These are phyloP conservation scores for Dunckerocampus dactyliophorus DNA, from an alignment of 2,113 vertebrate genomes.

Conservation along the genomic window DNA sequence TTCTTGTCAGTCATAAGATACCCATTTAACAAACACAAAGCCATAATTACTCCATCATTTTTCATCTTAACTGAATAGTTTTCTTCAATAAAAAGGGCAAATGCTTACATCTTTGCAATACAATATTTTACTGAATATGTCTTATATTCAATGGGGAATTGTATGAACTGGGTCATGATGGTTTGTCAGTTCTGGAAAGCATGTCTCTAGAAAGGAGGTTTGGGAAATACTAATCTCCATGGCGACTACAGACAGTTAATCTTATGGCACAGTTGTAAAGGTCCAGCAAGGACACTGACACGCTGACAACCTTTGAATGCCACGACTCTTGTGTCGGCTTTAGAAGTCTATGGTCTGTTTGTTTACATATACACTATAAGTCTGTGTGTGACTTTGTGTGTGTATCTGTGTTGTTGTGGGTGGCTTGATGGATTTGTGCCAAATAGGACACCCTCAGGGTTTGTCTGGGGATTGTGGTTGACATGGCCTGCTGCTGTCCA, in stretches of 20 bases:
- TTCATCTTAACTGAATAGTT: neutral
- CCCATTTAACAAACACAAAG: no score
- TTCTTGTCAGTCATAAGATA: no score
- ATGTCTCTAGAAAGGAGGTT: neutral
- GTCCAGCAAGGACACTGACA: conserved; percentile 46
- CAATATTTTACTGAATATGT: neutral
- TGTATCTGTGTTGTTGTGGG: conserved; percentile 9
- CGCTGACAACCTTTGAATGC: conserved; percentile 31
- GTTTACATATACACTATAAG: conserved; percentile 1
- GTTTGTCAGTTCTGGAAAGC: neutral
- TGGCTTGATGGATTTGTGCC: conserved; percentile 41
- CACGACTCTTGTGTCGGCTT: conserved; percentile 35
- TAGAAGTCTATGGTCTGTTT: conserved; percentile 49
- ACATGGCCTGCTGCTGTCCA: conserved; percentile 67
- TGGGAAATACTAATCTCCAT: conserved; percentile 15
- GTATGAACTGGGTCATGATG: conserved; percentile 1
- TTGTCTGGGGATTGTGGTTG: conserved; percentile 68
- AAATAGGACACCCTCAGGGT: conserved; percentile 71
- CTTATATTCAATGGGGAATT: neutral
- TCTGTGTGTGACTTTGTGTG: conserved; percentile 11
- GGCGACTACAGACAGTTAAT: conserved; percentile 36
- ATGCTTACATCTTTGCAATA: no score
- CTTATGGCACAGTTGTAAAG: conserved; percentile 40
- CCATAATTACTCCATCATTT: neutral
- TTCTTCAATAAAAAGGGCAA: neutral